Evolutionary conservation across 1,140 invertebrate species (phyloP).

Genomic region (Venturia canescens): DNA sequence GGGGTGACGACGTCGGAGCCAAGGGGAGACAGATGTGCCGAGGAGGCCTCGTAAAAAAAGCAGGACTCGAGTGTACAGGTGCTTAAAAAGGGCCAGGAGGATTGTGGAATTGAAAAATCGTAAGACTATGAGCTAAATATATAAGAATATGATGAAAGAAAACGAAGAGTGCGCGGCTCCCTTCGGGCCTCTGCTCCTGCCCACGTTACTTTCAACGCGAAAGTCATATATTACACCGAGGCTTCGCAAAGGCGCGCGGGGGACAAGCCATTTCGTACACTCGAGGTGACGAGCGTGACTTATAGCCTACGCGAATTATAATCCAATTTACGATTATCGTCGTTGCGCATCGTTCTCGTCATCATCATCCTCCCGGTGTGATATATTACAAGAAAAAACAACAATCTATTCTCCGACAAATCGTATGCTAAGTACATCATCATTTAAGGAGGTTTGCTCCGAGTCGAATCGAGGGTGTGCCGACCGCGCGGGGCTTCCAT

Average conservation of each 20-base stretch:
- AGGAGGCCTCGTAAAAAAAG: conserved; percentile 19
- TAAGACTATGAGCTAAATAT: conserved; percentile 17
- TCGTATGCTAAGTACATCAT: conserved; percentile 31
- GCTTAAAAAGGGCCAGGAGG: conserved; percentile 16
- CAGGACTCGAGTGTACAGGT: neutral
- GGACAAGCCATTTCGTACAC: conserved; percentile 67
- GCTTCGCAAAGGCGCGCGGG: no score
- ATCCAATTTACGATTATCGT: conserved; percentile 76
- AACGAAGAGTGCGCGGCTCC: conserved; percentile 10
- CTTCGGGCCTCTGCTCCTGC: conserved; percentile 48
- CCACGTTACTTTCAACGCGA: conserved; percentile 20
- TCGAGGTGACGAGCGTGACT: conserved; percentile 74
- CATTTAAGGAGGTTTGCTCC: neutral
- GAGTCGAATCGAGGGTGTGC: neutral
- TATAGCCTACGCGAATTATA: conserved; percentile 74
- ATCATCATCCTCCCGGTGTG: conserved; percentile 45
- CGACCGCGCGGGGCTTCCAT: no score
- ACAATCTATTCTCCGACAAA: neutral
- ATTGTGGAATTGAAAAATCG: conserved; percentile 25
- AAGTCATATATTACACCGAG: conserved; percentile 47
- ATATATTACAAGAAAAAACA: conserved; percentile 30
- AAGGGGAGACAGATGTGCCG: conserved; percentile 38
- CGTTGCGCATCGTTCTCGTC: conserved; percentile 57
- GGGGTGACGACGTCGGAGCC: conserved; percentile 48
- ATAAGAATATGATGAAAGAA: neutral